Percentiles rank a stretch among this genome's conserved stretches.
These are phyloP conservation scores for Idaea aversata DNA, from an alignment of 2,888 invertebrate genomes.

Conservation along the genomic window DNA sequence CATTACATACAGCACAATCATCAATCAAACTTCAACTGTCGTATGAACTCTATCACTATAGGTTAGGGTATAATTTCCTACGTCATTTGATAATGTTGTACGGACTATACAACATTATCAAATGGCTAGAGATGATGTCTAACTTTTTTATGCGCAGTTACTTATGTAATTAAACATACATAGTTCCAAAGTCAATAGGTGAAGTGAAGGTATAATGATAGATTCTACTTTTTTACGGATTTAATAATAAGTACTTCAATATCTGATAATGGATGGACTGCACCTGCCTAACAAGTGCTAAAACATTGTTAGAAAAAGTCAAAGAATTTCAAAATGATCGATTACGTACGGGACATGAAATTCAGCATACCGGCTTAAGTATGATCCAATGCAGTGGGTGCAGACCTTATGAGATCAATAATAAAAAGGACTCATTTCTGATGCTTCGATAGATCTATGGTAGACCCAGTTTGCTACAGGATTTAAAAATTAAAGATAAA, in stretches of 20 bases:
- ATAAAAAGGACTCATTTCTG: not conserved
- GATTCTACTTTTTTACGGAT: not conserved
- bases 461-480: not conserved
- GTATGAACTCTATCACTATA: slow-evolving; percentile 9
- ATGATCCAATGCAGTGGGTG: not conserved
- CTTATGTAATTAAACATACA: not conserved
- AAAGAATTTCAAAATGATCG: too few species aligned
- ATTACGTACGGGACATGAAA: too few species aligned
- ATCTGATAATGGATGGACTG: too few species aligned
- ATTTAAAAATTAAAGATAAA: too few species aligned
- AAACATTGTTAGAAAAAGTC: too few species aligned
- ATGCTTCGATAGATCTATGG: not conserved
- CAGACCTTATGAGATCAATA: not conserved
- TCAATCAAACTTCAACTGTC: not conserved
- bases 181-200: not conserved
- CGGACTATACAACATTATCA: not conserved
- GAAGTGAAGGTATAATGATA: not conserved
- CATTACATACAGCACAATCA: slow-evolving; percentile 11
- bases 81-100: not conserved
- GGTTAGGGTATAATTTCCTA: slow-evolving; percentile 8
- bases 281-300: too few species aligned
- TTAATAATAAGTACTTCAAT: too few species aligned
- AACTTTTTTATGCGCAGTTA: not conserved
- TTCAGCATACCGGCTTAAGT: not conserved
- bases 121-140: not conserved